A percentile compares a stretch with the other conserved stretches of the same genome.
phyloP scores from a whole-genome alignment of 2,113 vertebrate species.

The Columbina picui region DNA sequence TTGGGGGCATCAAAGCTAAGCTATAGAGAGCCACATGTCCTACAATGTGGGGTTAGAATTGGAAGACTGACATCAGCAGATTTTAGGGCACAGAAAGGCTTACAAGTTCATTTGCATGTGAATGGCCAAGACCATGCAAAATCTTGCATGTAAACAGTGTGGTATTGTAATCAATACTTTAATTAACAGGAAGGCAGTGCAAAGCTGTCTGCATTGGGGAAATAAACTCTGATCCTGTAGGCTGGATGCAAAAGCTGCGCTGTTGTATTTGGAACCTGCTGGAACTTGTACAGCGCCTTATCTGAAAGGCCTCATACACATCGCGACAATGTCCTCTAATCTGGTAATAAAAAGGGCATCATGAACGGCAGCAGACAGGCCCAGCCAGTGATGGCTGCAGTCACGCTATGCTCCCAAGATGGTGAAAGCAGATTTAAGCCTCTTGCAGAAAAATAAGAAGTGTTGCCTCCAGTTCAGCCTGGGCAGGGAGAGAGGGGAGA shows the following conservation, averaged over 20 bases:
- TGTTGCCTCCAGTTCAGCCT: not conserved
- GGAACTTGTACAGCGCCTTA: slow-evolving; percentile 62
- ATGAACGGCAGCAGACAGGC: not conserved
- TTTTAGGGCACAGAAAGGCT: slow-evolving; percentile 69
- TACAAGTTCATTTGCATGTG: slow-evolving; percentile 69
- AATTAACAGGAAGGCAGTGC: slow-evolving; percentile 67
- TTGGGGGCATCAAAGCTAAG: slow-evolving; percentile 66
- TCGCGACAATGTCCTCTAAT: slow-evolving; percentile 52
- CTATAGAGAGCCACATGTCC: slow-evolving; percentile 68
- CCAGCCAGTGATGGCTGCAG: not conserved
- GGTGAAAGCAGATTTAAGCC: slow-evolving; percentile 32
- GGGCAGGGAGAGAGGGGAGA: accelerated
- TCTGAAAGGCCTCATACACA: slow-evolving; percentile 46
- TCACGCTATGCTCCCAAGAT: not conserved
- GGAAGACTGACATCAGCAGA: slow-evolving; percentile 70
- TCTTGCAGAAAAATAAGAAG: not conserved
- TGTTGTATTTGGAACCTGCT: slow-evolving; percentile 59
- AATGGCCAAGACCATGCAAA: slow-evolving; percentile 68
- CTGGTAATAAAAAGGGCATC: slow-evolving; percentile 61
- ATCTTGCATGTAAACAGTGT: slow-evolving; percentile 67
- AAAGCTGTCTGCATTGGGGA: slow-evolving; percentile 70
- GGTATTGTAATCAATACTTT: slow-evolving; percentile 72
- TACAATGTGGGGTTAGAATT: slow-evolving; percentile 42
- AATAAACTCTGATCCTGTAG: slow-evolving; percentile 67
- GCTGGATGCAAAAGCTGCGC: not conserved